These are phyloP conservation scores for Micrastur ruficollis DNA, from an alignment of 2,797 vertebrate species.

Conservation along the genomic window DNA sequence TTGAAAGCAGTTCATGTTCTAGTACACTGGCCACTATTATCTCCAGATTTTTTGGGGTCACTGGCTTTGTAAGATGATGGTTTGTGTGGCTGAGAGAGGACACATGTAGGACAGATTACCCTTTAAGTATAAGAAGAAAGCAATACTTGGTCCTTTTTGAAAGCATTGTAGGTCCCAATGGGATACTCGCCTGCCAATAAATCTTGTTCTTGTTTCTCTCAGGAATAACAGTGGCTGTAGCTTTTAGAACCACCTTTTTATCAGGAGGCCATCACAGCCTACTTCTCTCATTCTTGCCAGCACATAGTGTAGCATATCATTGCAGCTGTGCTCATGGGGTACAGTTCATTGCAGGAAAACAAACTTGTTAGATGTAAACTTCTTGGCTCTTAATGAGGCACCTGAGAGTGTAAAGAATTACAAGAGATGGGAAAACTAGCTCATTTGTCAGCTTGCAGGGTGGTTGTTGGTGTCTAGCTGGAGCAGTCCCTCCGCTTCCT, in stretches of 20 bases:
- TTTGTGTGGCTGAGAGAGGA: not conserved
- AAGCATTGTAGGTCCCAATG: rapidly evolving
- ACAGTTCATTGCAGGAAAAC: not conserved
- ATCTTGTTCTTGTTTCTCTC: not conserved
- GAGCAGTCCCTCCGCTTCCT: not conserved
- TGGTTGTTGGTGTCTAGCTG: not conserved
- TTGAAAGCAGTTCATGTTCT: not conserved
- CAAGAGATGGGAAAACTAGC: not conserved
- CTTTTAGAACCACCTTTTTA: not conserved
- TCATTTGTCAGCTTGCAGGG: not conserved
- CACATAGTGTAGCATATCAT: rapidly evolving
- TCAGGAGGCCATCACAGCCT: not conserved
- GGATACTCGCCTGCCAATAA: not conserved
- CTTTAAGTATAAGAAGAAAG: not conserved
- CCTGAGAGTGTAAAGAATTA: not conserved
- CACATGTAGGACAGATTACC: not conserved
- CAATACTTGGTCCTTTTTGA: not conserved
- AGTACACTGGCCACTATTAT: not conserved
- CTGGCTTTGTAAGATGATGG: not conserved
- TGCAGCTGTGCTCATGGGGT: not conserved
- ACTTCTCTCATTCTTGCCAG: not conserved
- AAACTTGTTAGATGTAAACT: not conserved
- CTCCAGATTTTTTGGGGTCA: not conserved
- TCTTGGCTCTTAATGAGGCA: not conserved
- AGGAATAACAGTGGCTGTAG: not conserved